Conservation (phyloP, 2,888 invertebrate species). For the Eledone cirrhosa region DNA sequence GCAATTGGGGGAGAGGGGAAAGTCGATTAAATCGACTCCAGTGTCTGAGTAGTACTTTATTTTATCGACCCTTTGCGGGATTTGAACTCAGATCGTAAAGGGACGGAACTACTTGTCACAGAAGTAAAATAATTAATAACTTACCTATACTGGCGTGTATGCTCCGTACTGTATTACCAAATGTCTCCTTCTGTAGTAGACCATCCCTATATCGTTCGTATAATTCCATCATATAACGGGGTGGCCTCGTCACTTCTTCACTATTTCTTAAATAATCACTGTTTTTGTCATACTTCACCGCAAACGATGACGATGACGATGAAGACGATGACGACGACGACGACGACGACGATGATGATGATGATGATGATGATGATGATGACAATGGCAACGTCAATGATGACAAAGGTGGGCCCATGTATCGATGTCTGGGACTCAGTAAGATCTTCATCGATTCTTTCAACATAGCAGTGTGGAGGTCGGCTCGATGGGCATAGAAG, state of each 20-base stretch:
- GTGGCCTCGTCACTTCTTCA: not conserved
- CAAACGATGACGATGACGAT: no score
- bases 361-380: no score
- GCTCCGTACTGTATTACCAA: conserved; percentile 57
- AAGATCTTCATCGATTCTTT: conserved; percentile 15
- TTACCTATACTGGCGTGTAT: conserved; percentile 56
- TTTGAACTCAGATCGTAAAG: no score
- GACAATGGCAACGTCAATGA: no score
- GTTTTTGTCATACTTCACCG: not conserved
- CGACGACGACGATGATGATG: no score
- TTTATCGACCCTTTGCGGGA: no score
- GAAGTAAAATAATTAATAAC: conserved; percentile 32
- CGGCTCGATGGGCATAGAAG: not conserved
- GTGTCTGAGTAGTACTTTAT: no score
- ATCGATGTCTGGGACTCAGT: not conserved
- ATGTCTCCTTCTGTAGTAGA: not conserved
- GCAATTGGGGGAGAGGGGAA: no score
- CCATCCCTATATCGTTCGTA: conserved; percentile 24
- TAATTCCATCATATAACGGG: conserved; percentile 25
- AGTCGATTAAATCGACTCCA: no score
- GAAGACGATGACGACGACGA: no score
- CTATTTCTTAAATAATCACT: not conserved
- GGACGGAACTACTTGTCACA: no score
- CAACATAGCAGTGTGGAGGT: conserved; percentile 21
- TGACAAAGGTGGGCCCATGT: no score